These are phyloP conservation scores for Lerema accius DNA, from an alignment of 1,140 invertebrate genomes.

Conservation along the genomic window DNA sequence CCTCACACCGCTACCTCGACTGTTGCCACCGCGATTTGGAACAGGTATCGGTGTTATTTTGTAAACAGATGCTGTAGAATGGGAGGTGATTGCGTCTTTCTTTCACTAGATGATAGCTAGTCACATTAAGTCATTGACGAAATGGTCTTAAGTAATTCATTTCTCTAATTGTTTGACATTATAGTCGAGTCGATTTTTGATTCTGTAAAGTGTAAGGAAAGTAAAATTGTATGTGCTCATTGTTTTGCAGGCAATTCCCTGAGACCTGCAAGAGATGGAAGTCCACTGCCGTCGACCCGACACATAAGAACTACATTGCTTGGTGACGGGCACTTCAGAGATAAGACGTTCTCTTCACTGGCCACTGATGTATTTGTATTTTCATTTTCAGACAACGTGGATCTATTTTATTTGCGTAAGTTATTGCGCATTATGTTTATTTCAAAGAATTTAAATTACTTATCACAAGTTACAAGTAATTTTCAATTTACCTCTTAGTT, in stretches of 20 bases:
- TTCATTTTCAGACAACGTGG: slow-evolving; percentile 30
- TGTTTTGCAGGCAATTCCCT: slow-evolving; percentile 7
- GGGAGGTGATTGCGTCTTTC: too few species aligned
- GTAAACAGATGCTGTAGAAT: too few species aligned
- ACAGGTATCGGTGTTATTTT: not conserved
- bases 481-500: slow-evolving; percentile 26
- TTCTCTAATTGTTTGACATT: too few species aligned
- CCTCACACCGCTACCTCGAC: slow-evolving; percentile 25
- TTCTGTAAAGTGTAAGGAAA: too few species aligned
- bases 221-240: too few species aligned
- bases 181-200: too few species aligned
- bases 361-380: slow-evolving; percentile 28
- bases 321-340: slow-evolving; percentile 3
- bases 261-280: slow-evolving; percentile 5
- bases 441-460: not conserved
- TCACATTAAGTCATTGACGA: too few species aligned
- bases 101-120: too few species aligned
- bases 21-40: not conserved
- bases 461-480: too few species aligned
- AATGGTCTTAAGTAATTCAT: too few species aligned
- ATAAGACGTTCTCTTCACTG: slow-evolving; percentile 30
- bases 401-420: slow-evolving; percentile 37
- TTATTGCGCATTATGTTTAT: too few species aligned
- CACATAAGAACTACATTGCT: slow-evolving; percentile 12
- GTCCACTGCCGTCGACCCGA: slow-evolving; percentile 13